These are phyloP conservation scores for Poecilia wingei DNA, from an alignment of 2,797 vertebrate genomes.

Conservation along the genomic window DNA sequence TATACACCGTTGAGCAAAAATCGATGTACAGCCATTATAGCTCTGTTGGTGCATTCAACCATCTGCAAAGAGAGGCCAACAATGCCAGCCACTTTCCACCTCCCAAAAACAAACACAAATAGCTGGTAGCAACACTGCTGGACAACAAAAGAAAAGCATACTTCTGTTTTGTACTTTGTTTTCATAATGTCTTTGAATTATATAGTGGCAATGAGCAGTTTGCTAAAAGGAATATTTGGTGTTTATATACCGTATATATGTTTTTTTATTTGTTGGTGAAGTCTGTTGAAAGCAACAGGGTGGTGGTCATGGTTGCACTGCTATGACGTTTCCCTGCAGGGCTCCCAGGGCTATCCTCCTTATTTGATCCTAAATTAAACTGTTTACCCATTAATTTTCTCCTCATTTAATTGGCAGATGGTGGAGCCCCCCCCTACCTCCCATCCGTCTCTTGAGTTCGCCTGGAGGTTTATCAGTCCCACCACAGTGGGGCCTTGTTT, in stretches of 20 bases:
- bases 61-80: slow-evolving; percentile 7
- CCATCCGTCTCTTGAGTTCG: slow-evolving; percentile 24
- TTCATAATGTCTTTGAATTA: slow-evolving; percentile 43
- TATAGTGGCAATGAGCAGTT: slow-evolving; percentile 35
- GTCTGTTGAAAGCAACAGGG: slow-evolving; percentile 31
- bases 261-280: slow-evolving; percentile 33
- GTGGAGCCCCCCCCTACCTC: slow-evolving; percentile 14
- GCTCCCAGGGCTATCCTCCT: slow-evolving; percentile 41
- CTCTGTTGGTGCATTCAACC: slow-evolving; percentile 1
- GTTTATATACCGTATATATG: slow-evolving; percentile 10
- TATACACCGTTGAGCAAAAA: slow-evolving; percentile 26
- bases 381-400: slow-evolving; percentile 67
- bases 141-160: slow-evolving; percentile 43
- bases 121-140: slow-evolving; percentile 39
- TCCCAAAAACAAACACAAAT: slow-evolving; percentile 45
- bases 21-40: not conserved
- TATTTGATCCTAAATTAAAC: slow-evolving; percentile 59
- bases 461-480: slow-evolving; percentile 68
- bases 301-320: slow-evolving; percentile 22
- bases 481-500: slow-evolving; percentile 49
- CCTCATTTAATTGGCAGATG: slow-evolving; percentile 65
- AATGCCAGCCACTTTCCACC: slow-evolving; percentile 11
- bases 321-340: slow-evolving; percentile 19
- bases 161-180: slow-evolving; percentile 37
- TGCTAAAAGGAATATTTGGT: slow-evolving; percentile 20